A percentile compares a stretch with the other conserved stretches of the same genome.
Evolutionary conservation across 1,140 invertebrate genomes (phyloP).

Genomic region (Heliothis subflexa): DNA sequence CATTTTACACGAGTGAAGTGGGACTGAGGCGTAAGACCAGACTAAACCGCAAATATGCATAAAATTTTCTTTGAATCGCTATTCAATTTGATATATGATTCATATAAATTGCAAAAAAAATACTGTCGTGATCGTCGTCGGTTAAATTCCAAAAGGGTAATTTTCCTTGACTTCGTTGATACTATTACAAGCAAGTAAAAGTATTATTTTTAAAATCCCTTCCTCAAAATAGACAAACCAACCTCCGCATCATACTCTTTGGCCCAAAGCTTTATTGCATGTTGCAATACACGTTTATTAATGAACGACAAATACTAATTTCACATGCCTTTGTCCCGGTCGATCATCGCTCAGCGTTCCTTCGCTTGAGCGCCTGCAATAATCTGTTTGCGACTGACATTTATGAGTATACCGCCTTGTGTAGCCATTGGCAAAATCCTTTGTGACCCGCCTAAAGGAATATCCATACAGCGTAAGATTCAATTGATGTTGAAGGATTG

Average conservation of each 20-base stretch:
- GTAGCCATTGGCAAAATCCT: conserved; percentile 44
- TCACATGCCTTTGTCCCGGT: conserved; percentile 66
- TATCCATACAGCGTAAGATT: conserved; percentile 33
- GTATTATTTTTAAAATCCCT: neutral
- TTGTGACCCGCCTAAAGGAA: conserved; percentile 44
- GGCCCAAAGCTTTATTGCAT: conserved; percentile 57
- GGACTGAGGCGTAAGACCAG: too few species aligned
- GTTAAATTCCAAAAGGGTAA: too few species aligned
- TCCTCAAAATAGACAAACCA: neutral
- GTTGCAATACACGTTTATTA: conserved; percentile 70
- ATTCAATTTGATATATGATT: too few species aligned
- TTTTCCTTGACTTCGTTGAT: too few species aligned
- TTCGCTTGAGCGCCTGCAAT: conserved; percentile 50
- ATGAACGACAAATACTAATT: conserved; percentile 76
- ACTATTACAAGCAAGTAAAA: too few species aligned
- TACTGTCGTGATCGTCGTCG: too few species aligned
- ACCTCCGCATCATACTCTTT: conserved; percentile 56
- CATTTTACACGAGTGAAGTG: too few species aligned
- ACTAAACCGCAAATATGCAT: too few species aligned
- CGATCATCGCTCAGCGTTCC: conserved; percentile 54
- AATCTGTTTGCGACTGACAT: conserved; percentile 53
- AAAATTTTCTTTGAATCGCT: too few species aligned
- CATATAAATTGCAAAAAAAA: too few species aligned
- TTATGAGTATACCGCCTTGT: conserved; percentile 48
- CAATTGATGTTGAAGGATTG: conserved; percentile 35